phyloP scores from a whole-genome alignment of 2,888 invertebrate genomes.

The Apantesis nais region DNA sequence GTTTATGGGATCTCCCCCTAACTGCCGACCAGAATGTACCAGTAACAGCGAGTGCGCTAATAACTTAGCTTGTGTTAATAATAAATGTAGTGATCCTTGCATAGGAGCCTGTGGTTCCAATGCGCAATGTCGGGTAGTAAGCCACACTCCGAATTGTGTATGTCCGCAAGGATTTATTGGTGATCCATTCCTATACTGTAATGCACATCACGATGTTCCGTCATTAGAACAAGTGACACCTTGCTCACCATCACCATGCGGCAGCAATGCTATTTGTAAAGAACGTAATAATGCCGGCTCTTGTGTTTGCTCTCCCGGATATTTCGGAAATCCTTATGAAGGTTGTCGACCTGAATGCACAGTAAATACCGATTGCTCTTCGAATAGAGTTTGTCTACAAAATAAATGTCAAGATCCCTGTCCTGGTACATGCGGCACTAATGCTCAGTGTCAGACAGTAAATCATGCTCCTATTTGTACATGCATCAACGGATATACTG shows the following conservation, averaged over 20 bases:
- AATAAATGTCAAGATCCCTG: constrained; percentile 92
- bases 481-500: constrained; percentile 88
- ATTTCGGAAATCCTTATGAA: constrained; percentile 87
- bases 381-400: constrained; percentile 89
- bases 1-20: constrained; percentile 89
- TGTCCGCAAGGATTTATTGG: constrained; percentile 89
- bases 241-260: constrained; percentile 90
- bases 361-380: constrained; percentile 90
- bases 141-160: constrained; percentile 89
- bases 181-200: constrained; percentile 89
- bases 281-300: constrained; percentile 89
- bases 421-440: constrained; percentile 90
- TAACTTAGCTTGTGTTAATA: constrained; percentile 89
- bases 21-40: constrained; percentile 90
- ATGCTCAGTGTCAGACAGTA: constrained; percentile 90
- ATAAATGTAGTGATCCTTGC: constrained; percentile 91
- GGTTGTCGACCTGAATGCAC: constrained; percentile 92
- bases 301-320: constrained; percentile 88
- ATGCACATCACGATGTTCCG: constrained; percentile 65
- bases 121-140: constrained; percentile 90
- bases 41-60: constrained; percentile 89
- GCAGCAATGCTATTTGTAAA: constrained; percentile 89
- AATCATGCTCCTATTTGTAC: constrained; percentile 90
- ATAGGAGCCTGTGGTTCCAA: constrained; percentile 88
- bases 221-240: constrained; percentile 81